Base-by-base conservation (phyloP, 2,888 invertebrate species). In the Cyrtodaria siliqua region DNA sequence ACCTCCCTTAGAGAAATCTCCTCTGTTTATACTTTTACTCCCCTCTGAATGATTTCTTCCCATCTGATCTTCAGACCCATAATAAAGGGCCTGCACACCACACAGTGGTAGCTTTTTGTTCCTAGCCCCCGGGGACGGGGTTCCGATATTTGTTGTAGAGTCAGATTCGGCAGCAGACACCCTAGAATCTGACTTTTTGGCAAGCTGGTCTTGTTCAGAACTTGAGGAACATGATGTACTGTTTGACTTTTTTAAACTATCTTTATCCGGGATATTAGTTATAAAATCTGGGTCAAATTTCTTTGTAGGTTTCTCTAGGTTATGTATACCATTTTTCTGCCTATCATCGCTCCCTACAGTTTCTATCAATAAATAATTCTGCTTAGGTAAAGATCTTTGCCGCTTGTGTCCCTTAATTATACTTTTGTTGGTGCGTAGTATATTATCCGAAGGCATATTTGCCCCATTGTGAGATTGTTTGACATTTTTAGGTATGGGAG, bases 301-400 rank as follows among this genome's bases (percentile, higher is more conserved):
- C 33, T 8, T 4, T 33, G 6, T 33, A 33, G 33, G 33, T 4
- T 33, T 33, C 6, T 33, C 33, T 8, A 8, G 33, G 33, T 12
- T 33, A 33, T 12, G 12, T 33, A 12, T 33, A 33, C 33, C 33
- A 33, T 33, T 33, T 12, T 33, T 33, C 33, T 12, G 4, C 4
- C 4, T 9, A 44, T 20, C 44, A 44, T 16, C 16, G 44, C 8
- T 6, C n/a, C 69, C 69, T n/a, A 69, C 33, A 44, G 47, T 62
- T 69, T 75, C 74, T 14, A 69, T 42, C 16, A 49, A 38, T 26
- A 40, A 20, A 49, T 62, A 77, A 71, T 71, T 56, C 70, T 70
- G 69, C 59, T 77, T 71, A 23, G 79, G 79, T 69, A 80, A 57
- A n/a, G 79, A 80, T 72, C 72, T 75, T 24, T 80, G 79, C 20